These are phyloP conservation scores for Caenorhabditis sinica DNA, from an alignment of 2,888 invertebrate genomes.

Conservation along the genomic window DNA sequence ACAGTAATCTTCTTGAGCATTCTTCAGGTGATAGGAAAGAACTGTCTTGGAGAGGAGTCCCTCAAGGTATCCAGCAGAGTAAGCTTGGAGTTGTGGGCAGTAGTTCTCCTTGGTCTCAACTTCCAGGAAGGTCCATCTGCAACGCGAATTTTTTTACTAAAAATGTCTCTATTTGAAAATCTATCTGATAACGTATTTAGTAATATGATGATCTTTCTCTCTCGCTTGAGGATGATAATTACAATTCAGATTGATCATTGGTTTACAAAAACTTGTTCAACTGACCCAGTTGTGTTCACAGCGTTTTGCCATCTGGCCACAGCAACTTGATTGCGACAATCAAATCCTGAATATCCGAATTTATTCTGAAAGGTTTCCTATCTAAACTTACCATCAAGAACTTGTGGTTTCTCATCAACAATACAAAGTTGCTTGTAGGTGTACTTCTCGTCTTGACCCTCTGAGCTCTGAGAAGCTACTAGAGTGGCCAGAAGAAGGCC, in stretches of 20 bases:
- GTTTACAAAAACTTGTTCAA: constrained; percentile 1
- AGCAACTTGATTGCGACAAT: constrained; percentile 79
- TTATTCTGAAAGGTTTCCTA: background rate
- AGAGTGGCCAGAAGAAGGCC: constrained; percentile 23
- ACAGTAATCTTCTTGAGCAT: constrained; percentile 79
- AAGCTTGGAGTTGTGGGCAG: constrained; percentile 79
- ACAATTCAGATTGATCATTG: constrained; percentile 1
- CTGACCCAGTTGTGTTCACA: constrained; percentile 80
- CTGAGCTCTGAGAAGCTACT: constrained; percentile 38
- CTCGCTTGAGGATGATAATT: too few species aligned
- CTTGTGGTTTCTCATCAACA: constrained; percentile 75
- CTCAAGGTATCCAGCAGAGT: constrained; percentile 82
- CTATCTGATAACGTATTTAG: background rate
- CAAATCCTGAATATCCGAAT: constrained; percentile 67
- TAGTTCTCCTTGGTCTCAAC: constrained; percentile 76
- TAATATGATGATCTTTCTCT: background rate
- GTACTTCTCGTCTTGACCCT: constrained; percentile 78
- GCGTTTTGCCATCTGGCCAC: constrained; percentile 81
- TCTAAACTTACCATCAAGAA: constrained; percentile 64
- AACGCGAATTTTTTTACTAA: constrained; percentile 9
- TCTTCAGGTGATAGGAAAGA: constrained; percentile 74
- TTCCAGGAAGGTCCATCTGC: constrained; percentile 77
- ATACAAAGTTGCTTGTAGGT: constrained; percentile 81
- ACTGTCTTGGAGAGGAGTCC: constrained; percentile 78
- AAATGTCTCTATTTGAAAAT: background rate